Conservation (phyloP, 2,113 vertebrate genomes). For the Capreolus pygargus region DNA sequence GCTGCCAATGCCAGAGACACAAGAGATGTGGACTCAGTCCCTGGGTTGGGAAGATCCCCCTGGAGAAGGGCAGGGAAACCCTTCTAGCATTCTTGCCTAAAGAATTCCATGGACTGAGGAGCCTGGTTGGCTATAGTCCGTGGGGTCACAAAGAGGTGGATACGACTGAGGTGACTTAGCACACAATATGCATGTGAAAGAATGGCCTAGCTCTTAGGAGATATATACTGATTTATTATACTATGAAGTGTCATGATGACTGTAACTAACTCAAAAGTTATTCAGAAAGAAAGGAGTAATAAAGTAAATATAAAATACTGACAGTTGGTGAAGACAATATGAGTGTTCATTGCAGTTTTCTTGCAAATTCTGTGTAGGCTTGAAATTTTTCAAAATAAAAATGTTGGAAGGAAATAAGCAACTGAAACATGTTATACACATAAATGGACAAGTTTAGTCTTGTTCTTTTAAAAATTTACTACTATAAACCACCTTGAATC, state of each 20-base stretch:
- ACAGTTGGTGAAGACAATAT: not conserved
- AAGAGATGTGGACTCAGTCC: not conserved
- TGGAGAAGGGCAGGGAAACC: not conserved
- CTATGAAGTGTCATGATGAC: not conserved
- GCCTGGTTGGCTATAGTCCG: not conserved
- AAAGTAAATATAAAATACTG: not conserved
- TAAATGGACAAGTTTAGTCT: not conserved
- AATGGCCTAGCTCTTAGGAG: not conserved
- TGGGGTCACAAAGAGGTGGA: not conserved
- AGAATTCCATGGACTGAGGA: not conserved
- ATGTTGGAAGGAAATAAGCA: not conserved
- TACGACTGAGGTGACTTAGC: not conserved
- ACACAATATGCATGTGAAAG: not conserved
- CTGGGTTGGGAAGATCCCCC: not conserved
- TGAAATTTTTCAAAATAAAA: conserved; percentile 2
- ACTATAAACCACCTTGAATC: not conserved
- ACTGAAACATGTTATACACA: not conserved
- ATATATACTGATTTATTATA: not conserved
- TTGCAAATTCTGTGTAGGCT: not conserved
- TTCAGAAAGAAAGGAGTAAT: not conserved
- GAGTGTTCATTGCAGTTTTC: not conserved
- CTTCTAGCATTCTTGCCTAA: not conserved
- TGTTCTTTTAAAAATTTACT: not conserved
- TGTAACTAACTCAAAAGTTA: not conserved
- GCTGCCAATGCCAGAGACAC: not conserved